phyloP scores from a whole-genome alignment of 2,888 invertebrate genomes.

The Caenorhabditis uteleia region DNA sequence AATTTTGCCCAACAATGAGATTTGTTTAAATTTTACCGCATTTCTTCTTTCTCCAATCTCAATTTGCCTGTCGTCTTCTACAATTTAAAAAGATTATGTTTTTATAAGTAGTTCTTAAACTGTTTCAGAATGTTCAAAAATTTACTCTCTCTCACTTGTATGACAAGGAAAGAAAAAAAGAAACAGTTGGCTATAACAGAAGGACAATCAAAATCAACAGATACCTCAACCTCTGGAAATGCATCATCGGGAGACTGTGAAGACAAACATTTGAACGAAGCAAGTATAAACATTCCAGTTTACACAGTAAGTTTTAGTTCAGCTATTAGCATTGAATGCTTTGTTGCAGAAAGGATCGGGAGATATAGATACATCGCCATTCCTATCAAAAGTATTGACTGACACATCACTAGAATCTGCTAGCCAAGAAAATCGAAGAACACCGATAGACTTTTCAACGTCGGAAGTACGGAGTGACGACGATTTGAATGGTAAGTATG shows the following conservation, averaged over 20 bases:
- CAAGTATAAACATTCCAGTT: not conserved
- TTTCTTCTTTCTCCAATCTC: not conserved
- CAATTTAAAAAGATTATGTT: not conserved
- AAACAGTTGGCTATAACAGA: constrained; percentile 20
- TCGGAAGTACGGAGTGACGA: constrained; percentile 18
- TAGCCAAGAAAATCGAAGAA: constrained; percentile 14
- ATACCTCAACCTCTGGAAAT: not conserved
- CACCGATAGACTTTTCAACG: constrained; percentile 27
- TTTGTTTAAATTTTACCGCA: too few relatives aligned
- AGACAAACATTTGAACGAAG: not conserved
- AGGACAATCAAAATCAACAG: constrained; percentile 5
- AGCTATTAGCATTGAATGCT: not conserved
- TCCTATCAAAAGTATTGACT: constrained; percentile 14
- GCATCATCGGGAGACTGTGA: not conserved
- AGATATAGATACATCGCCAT: constrained; percentile 9
- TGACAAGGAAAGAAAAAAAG: constrained; percentile 20
- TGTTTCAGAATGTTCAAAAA: constrained; percentile 24
- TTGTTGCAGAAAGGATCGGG: constrained; percentile 3
- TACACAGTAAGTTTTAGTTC: not conserved
- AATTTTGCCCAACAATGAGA: too few relatives aligned
- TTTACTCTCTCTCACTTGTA: constrained; percentile 9
- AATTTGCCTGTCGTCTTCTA: not conserved
- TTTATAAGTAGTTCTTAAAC: not conserved
- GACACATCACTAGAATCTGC: constrained; percentile 21
- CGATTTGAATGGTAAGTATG: constrained; percentile 10